A percentile compares a stretch with the other conserved stretches of the same genome.
Conservation (phyloP, 2,113 vertebrate genomes). For the Paracanthobrama guichenoti region DNA sequence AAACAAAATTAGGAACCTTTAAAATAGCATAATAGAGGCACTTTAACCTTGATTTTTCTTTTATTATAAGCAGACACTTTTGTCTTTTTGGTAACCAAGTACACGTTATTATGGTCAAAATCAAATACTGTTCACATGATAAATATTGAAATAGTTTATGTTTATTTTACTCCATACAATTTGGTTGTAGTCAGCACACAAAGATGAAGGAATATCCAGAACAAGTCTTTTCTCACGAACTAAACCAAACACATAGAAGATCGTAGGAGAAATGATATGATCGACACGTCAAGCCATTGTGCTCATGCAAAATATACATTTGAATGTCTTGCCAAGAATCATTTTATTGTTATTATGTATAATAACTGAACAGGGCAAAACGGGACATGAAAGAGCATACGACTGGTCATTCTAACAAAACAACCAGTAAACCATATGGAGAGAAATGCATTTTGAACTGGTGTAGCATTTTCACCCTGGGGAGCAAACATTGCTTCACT, state of each 20-base stretch:
- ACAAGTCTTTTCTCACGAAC: too few species aligned
- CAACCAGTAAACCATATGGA: background rate
- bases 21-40: too few species aligned
- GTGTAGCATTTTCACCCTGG: background rate
- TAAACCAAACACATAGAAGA: too few species aligned
- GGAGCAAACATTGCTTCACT: constrained; percentile 13
- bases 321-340: background rate
- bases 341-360: background rate
- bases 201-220: too few species aligned
- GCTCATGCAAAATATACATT: background rate
- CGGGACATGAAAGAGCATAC: background rate
- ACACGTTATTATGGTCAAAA: background rate
- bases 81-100: background rate
- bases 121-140: background rate
- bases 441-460: constrained; percentile 8
- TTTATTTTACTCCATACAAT: too few species aligned
- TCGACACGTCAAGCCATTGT: too few species aligned
- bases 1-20: too few species aligned
- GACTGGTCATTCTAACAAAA: background rate
- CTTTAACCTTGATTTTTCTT: background rate
- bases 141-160: background rate
- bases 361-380: background rate
- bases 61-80: background rate
- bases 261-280: too few species aligned
- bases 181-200: too few species aligned